Evolutionary conservation across 1,140 invertebrate species (phyloP).

Genomic region (Zeugodacus cucurbitae): DNA sequence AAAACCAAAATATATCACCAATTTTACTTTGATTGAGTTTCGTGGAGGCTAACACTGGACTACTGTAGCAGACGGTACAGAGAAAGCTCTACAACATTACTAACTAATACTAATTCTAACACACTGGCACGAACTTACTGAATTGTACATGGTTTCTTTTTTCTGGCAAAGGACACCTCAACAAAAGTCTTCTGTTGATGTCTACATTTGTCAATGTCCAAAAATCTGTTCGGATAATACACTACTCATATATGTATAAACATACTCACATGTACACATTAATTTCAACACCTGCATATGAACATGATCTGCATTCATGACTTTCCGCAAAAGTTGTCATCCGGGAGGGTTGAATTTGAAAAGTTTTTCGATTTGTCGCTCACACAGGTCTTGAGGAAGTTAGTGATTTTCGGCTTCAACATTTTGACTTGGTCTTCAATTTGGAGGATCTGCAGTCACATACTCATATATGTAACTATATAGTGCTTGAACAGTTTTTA

Average conservation of each 20-base stretch:
- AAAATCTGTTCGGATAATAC: background rate
- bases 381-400: background rate
- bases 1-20: too few relatives aligned
- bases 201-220: background rate
- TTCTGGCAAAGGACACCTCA: too few relatives aligned
- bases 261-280: too few relatives aligned
- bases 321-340: too few relatives aligned
- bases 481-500: background rate
- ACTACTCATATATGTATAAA: background rate
- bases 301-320: too few relatives aligned
- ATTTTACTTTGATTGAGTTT: too few relatives aligned
- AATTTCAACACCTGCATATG: too few relatives aligned
- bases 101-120: background rate
- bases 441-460: background rate
- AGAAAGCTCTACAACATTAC: too few relatives aligned
- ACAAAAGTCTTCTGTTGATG: background rate
- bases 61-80: too few relatives aligned
- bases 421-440: background rate
- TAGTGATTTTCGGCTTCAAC: background rate
- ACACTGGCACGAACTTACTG: background rate
- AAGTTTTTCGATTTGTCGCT: slow-evolving; percentile 25
- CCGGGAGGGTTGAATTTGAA: slow-evolving; percentile 4
- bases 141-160: too few relatives aligned
- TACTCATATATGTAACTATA: background rate
- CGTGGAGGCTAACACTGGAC: too few relatives aligned